Percentiles rank a stretch among this genome's conserved stretches.
Conservation (phyloP, 2,797 vertebrate species). For the Gambelia wislizenii region DNA sequence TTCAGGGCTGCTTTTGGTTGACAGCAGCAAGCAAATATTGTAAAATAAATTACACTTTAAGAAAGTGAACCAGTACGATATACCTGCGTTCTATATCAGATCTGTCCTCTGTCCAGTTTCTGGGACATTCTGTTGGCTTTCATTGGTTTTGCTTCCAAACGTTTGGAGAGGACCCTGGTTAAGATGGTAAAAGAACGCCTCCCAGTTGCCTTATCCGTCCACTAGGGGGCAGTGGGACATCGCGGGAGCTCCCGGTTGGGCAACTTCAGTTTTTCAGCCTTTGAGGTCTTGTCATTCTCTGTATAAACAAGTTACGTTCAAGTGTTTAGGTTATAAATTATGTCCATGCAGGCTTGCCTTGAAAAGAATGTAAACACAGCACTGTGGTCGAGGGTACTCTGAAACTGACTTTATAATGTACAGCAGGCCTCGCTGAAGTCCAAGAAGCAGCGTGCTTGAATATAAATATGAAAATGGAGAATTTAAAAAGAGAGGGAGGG, state of each 20-base stretch:
- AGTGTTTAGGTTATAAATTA: slow-evolving; percentile 90
- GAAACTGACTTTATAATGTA: slow-evolving; percentile 86
- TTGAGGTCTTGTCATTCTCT: slow-evolving; percentile 83
- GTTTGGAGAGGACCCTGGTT: neutral
- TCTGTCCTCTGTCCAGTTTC: no score
- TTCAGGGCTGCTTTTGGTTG: no score
- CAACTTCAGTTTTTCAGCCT: slow-evolving; percentile 70
- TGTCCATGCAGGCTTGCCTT: slow-evolving; percentile 85
- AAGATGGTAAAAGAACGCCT: neutral
- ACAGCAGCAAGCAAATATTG: neutral
- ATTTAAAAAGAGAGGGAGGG: slow-evolving; percentile 22
- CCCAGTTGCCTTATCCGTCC: slow-evolving; percentile 18
- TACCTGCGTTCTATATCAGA: neutral
- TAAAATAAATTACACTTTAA: neutral
- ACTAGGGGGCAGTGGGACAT: slow-evolving; percentile 76
- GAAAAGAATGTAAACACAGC: slow-evolving; percentile 88
- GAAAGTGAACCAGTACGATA: neutral
- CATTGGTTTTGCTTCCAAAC: neutral
- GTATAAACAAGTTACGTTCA: slow-evolving; percentile 87
- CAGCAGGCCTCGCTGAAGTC: slow-evolving; percentile 81
- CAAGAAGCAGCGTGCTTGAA: slow-evolving; percentile 64
- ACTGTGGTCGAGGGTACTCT: slow-evolving; percentile 85
- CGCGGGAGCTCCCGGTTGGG: slow-evolving; percentile 29
- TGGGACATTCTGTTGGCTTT: neutral
- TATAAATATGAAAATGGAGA: slow-evolving; percentile 67